A percentile compares a stretch with the other conserved stretches of the same genome.
phyloP scores from a whole-genome alignment of 2,888 invertebrate species.

The Noctua janthe region DNA sequence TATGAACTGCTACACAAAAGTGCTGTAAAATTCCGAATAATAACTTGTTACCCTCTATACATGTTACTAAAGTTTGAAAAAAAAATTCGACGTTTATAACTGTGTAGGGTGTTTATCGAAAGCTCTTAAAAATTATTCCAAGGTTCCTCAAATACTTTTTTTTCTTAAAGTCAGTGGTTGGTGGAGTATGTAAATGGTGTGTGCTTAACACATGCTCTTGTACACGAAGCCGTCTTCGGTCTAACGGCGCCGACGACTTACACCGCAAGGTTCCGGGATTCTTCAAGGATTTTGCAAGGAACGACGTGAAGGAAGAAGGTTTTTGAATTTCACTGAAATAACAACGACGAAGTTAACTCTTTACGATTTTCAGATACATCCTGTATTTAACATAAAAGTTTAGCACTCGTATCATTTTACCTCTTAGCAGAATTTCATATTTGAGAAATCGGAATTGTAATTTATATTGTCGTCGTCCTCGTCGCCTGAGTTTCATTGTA shows the following conservation, averaged over 20 bases:
- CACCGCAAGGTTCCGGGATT: not conserved
- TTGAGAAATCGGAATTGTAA: conserved; percentile 40
- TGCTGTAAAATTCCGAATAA: too few species aligned
- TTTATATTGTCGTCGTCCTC: conserved; percentile 42
- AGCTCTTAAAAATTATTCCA: too few species aligned
- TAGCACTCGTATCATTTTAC: not conserved
- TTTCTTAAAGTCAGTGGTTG: too few species aligned
- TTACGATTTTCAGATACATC: not conserved
- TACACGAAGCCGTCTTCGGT: not conserved
- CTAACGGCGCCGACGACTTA: not conserved
- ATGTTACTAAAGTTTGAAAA: too few species aligned
- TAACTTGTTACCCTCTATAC: too few species aligned
- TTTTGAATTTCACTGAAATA: not conserved
- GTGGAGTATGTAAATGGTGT: not conserved
- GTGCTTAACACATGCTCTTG: not conserved
- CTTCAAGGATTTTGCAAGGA: not conserved
- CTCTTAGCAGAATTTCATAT: conserved; percentile 15
- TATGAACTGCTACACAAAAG: too few species aligned
- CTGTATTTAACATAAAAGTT: conserved; percentile 7
- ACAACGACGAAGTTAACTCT: not conserved
- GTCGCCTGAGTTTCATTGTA: conserved; percentile 51
- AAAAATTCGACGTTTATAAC: too few species aligned
- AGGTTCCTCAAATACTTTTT: too few species aligned
- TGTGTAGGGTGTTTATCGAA: too few species aligned
- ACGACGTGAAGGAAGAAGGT: not conserved